Conservation (phyloP, 2,797 vertebrate genomes). For the Amphiprion clarkii region DNA sequence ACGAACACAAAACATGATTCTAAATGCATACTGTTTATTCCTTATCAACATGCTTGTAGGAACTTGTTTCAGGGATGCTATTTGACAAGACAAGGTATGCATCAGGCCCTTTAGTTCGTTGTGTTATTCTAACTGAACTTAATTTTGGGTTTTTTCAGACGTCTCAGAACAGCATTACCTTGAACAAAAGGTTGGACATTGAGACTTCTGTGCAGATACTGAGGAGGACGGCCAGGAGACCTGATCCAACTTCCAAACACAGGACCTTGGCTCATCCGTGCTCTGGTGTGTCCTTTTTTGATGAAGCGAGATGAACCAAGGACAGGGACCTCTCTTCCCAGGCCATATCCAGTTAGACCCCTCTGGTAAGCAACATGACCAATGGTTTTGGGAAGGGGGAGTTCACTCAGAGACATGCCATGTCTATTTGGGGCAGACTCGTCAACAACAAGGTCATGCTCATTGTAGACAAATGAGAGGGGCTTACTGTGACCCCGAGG, state of each 20-base stretch:
- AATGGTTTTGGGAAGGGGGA: constrained; percentile 23
- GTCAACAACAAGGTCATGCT: constrained; percentile 53
- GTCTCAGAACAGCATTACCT: constrained; percentile 19
- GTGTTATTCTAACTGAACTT: not conserved
- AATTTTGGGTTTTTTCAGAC: constrained; percentile 7
- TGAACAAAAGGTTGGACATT: constrained; percentile 16
- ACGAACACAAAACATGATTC: constrained; percentile 8
- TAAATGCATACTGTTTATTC: not conserved
- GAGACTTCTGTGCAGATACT: not conserved
- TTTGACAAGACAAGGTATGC: constrained; percentile 33
- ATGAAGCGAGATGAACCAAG: constrained; percentile 14
- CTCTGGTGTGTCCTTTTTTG: not conserved
- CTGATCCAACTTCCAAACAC: not conserved
- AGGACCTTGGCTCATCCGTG: not conserved
- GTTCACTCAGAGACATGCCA: constrained; percentile 44
- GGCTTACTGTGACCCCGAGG: constrained; percentile 49
- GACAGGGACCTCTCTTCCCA: not conserved
- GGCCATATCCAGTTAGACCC: constrained; percentile 17
- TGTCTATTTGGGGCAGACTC: constrained; percentile 57
- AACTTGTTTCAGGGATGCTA: constrained; percentile 12
- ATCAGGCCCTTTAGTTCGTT: constrained; percentile 14
- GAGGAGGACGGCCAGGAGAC: constrained; percentile 3
- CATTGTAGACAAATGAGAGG: constrained; percentile 40
- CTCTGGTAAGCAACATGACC: constrained; percentile 43
- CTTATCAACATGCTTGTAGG: constrained; percentile 20